Evolutionary conservation across 2,113 vertebrate genomes (phyloP).

Genomic region (Microtus richardsoni): DNA sequence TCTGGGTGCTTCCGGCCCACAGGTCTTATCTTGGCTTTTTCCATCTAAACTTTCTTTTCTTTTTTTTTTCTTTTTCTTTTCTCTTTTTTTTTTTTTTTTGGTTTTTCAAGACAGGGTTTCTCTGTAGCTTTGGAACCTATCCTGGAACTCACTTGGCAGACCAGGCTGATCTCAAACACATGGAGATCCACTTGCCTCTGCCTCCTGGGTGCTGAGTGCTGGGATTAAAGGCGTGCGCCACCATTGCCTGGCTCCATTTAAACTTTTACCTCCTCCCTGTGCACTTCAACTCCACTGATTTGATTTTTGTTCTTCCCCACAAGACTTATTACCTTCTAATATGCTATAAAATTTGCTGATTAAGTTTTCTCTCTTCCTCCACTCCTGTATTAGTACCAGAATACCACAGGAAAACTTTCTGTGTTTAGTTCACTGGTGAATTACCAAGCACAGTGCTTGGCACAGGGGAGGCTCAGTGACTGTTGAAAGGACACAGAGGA

Average conservation of each 20-base stretch:
- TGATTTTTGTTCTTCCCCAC: neutral
- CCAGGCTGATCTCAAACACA: too few species aligned
- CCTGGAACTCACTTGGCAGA: too few species aligned
- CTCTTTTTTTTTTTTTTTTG: fast-evolving
- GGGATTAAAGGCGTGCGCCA: too few species aligned
- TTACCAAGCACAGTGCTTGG: neutral
- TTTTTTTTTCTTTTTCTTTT: too few species aligned
- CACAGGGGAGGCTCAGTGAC: neutral
- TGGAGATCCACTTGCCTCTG: too few species aligned
- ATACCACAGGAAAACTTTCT: neutral
- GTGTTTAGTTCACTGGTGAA: neutral
- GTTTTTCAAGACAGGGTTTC: too few species aligned
- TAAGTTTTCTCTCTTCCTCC: neutral
- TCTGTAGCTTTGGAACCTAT: too few species aligned
- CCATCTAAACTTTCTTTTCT: too few species aligned
- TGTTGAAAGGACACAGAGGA: neutral
- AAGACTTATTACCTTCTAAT: neutral
- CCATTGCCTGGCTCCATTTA: neutral
- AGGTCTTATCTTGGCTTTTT: neutral
- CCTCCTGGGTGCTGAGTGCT: too few species aligned
- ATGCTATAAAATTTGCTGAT: neutral
- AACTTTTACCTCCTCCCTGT: neutral
- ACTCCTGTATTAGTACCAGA: neutral
- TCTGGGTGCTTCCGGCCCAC: neutral
- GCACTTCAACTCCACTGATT: neutral